These are phyloP conservation scores for Miltochrista miniata DNA, from an alignment of 2,888 invertebrate species.

Conservation along the genomic window DNA sequence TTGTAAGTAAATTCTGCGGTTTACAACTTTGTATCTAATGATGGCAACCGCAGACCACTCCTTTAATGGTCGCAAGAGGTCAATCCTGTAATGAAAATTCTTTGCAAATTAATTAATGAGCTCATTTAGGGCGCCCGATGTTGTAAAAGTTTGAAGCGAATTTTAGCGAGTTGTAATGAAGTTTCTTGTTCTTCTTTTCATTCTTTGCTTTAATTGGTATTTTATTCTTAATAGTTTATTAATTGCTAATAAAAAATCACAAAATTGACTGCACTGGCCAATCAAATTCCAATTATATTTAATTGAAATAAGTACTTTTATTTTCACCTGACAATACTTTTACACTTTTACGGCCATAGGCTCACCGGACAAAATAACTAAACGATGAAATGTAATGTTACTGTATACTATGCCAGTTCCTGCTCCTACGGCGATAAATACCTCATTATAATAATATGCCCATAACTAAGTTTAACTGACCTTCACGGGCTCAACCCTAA, in stretches of 20 bases:
- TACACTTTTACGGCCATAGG: too few relatives aligned
- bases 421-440: too few relatives aligned
- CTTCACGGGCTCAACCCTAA: too few relatives aligned
- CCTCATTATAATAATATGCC: too few relatives aligned
- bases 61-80: constrained; percentile 17
- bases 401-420: too few relatives aligned
- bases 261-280: background rate
- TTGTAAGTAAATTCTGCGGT: constrained; percentile 18
- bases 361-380: too few relatives aligned
- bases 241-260: background rate
- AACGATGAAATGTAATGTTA: too few relatives aligned
- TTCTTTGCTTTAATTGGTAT: background rate
- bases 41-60: constrained; percentile 4
- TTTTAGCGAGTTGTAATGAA: constrained; percentile 5
- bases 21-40: constrained; percentile 15
- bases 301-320: too few relatives aligned
- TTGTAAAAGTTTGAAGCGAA: constrained; percentile 5
- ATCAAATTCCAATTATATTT: background rate
- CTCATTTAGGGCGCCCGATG: constrained; percentile 4
- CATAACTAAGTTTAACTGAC: too few relatives aligned
- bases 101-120: constrained; percentile 14
- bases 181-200: background rate
- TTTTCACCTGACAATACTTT: too few relatives aligned
- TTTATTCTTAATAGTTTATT: background rate
- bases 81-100: constrained; percentile 13